Base-by-base conservation (phyloP, 2,888 invertebrate genomes). In the Cantharis flavilabris region DNA sequence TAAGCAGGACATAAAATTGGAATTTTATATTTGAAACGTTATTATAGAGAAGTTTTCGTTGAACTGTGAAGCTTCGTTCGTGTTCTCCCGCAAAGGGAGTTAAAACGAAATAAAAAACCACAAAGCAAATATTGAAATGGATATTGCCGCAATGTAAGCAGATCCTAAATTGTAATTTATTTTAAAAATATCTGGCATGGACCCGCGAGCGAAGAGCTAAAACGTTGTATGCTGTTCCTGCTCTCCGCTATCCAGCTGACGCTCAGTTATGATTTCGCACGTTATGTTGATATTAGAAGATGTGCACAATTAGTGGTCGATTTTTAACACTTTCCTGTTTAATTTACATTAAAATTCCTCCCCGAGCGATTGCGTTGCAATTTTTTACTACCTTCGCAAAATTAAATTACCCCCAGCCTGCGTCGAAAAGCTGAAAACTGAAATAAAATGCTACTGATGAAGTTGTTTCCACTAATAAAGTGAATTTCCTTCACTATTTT, bases 181-280 rank as follows among this genome's bases (percentile, higher is more conserved):
- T 85, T 85, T 83, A 83, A 84, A 85, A 84, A 84, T 83, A 82
- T 81, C 80, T 80, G 80, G 78, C 75, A 76, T 81, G 77, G 82
- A 67, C 65, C 83, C 82, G 75, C 70, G 75, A 79, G 81, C 82
- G 82, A 79, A 75, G 79, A 81, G 77, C 64, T 75, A 67, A 69
- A 72, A 80, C 80, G 81, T 78, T 76, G 82, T 80, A 83, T 85
- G 83, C 83, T 84, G 83, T 49, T 49, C n/a, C 49, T 49, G n/a
- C n/a, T 49, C 49, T 85, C 80, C 80, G 76, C 82, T n/a, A 3
- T n/a, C 82, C 85, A 85, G 83, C 84, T 85, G 85, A 83, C 82
- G 83, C 80, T 81, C 82, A 77, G 85, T 85, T 85, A 81, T 85
- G 84, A 81, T 86, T 86, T 86, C 86, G 82, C 86, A 86, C 85